phyloP scores from a whole-genome alignment of 2,113 vertebrate species.

The Halcyon malimbica region DNA sequence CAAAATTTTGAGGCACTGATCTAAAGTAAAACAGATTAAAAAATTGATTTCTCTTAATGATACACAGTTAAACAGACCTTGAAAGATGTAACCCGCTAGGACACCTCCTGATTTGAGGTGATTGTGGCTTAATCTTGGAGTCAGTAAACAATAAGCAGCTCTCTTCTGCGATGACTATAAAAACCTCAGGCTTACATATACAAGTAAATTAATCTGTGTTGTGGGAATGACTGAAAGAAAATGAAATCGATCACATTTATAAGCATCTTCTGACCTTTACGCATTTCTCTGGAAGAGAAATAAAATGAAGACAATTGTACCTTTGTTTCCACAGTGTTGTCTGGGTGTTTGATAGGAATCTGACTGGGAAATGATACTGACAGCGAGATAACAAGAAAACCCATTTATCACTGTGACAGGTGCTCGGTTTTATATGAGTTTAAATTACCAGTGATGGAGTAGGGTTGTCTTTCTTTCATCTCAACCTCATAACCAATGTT shows the following conservation, averaged over 20 bases:
- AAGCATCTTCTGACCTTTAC: constrained; percentile 42
- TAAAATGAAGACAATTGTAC: constrained; percentile 54
- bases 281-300: constrained; percentile 27
- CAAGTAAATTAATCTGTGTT: constrained; percentile 51
- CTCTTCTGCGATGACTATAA: neutral
- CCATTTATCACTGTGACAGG: constrained; percentile 69
- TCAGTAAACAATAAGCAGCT: neutral
- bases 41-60: neutral
- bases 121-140: neutral
- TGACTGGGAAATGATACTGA: constrained; percentile 68
- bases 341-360: constrained; percentile 52
- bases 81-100: neutral
- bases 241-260: constrained; percentile 50
- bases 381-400: constrained; percentile 70
- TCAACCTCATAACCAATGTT: constrained; percentile 66
- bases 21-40: neutral
- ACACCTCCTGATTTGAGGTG: neutral
- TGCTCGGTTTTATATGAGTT: constrained; percentile 54
- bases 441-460: constrained; percentile 70
- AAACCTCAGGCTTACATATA: neutral
- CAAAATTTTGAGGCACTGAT: neutral
- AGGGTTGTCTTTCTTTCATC: constrained; percentile 61
- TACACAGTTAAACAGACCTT: neutral
- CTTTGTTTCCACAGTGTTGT: constrained; percentile 18
- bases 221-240: constrained; percentile 46